A percentile compares a stretch with the other conserved stretches of the same genome.
Conservation (phyloP, 2,888 invertebrate genomes). For the Ophraella communa region DNA sequence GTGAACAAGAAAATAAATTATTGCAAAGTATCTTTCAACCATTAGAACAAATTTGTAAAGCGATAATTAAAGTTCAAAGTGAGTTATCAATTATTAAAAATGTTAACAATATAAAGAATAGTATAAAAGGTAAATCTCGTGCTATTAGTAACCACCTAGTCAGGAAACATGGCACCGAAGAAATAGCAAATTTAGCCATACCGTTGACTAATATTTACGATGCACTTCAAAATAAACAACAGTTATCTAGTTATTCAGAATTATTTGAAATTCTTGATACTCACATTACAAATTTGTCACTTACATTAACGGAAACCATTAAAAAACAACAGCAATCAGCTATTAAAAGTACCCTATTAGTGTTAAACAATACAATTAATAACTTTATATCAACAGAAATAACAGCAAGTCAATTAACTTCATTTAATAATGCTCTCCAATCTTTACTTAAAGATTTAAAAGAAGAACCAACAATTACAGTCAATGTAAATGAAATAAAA, state of each 20-base stretch:
- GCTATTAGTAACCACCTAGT: slow-evolving; percentile 8
- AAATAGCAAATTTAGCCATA: neutral
- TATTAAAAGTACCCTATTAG: neutral
- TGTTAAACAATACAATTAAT: neutral
- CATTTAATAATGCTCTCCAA: neutral
- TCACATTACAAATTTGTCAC: neutral
- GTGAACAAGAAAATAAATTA: slow-evolving; percentile 48
- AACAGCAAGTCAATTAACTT: neutral
- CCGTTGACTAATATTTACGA: neutral
- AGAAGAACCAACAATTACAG: slow-evolving; percentile 17
- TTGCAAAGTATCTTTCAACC: slow-evolving; percentile 52
- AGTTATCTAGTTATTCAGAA: neutral
- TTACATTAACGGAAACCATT: neutral
- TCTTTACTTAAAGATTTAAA: neutral
- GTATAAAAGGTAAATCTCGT: slow-evolving; percentile 33
- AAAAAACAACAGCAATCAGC: neutral
- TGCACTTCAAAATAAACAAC: neutral
- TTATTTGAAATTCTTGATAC: neutral
- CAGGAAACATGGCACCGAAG: neutral
- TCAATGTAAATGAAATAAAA: slow-evolving; percentile 37
- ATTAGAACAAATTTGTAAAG: slow-evolving; percentile 53
- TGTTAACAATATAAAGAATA: slow-evolving; percentile 35
- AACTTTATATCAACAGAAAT: slow-evolving; percentile 7
- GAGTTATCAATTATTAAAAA: slow-evolving; percentile 41
- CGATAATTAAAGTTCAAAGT: slow-evolving; percentile 53